Percentiles rank a stretch among this genome's conserved stretches.
phyloP scores from a whole-genome alignment of 2,888 invertebrate genomes.

The Sabatieria punctata region DNA sequence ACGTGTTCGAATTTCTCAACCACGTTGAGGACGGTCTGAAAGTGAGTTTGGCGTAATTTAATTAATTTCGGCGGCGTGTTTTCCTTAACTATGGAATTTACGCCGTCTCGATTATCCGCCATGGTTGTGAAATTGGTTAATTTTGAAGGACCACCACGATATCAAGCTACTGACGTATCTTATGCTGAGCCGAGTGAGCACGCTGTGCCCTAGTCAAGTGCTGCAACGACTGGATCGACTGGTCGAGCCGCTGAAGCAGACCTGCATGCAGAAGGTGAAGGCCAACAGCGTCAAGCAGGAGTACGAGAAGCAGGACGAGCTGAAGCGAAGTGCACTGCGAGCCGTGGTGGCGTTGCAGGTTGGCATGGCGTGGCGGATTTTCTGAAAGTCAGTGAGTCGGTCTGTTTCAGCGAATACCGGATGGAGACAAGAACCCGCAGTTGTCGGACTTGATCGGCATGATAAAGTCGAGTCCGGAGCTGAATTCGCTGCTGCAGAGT shows the following conservation, averaged over 20 bases:
- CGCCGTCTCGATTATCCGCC: too few relatives aligned
- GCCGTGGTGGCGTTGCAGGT: slow-evolving; percentile 68
- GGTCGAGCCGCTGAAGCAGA: slow-evolving; percentile 76
- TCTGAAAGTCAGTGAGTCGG: too few relatives aligned
- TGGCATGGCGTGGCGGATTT: too few relatives aligned
- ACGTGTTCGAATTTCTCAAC: slow-evolving; percentile 87
- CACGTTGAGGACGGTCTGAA: slow-evolving; percentile 84
- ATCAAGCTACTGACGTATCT: slow-evolving; percentile 96
- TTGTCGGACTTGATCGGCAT: slow-evolving; percentile 12
- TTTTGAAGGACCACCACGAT: slow-evolving; percentile 44
- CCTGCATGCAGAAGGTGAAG: slow-evolving; percentile 80
- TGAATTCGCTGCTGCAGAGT: slow-evolving; percentile 4
- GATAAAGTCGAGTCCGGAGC: slow-evolving; percentile 8
- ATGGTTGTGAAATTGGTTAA: too few relatives aligned
- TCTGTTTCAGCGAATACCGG: slow-evolving; percentile 13
- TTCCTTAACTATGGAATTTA: too few relatives aligned
- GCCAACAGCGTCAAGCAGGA: slow-evolving; percentile 98
- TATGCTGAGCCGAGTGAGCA: slow-evolving; percentile 83
- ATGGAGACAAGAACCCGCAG: slow-evolving; percentile 15
- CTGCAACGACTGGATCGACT: slow-evolving; percentile 68
- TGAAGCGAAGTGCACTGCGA: slow-evolving; percentile 84
- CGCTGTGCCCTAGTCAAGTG: slow-evolving; percentile 59
- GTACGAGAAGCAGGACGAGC: slow-evolving; percentile 94
- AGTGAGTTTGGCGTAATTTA: too few relatives aligned
- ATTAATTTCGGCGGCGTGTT: too few relatives aligned